Evolutionary conservation across 2,888 invertebrate genomes (phyloP).

Genomic region (Fragum whitleyi): DNA sequence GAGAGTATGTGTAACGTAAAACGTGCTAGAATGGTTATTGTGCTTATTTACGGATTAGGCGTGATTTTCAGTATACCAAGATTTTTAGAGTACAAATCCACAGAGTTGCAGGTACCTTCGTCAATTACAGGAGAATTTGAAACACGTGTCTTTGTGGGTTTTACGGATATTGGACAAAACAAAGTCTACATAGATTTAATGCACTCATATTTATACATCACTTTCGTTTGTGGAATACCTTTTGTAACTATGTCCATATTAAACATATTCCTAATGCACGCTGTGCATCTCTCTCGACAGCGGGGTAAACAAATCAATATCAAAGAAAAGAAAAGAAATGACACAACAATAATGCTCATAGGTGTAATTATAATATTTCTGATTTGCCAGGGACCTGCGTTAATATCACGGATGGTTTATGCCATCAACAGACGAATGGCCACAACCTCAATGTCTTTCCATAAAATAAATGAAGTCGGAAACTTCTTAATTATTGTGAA

Average conservation of each 20-base stretch:
- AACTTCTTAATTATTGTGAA: conserved; percentile 84
- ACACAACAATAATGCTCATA: conserved; percentile 85
- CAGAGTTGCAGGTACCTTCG: conserved; percentile 51
- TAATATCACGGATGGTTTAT: conserved; percentile 84
- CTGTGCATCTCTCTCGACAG: conserved; percentile 81
- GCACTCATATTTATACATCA: conserved; percentile 83
- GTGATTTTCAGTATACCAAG: conserved; percentile 82
- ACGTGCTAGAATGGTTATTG: conserved; percentile 80
- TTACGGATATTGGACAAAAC: conserved; percentile 79
- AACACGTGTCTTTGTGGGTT: conserved; percentile 60
- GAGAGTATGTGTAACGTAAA: conserved; percentile 81
- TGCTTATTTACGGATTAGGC: conserved; percentile 75
- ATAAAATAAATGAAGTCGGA: conserved; percentile 82
- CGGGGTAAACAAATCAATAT: conserved; percentile 82
- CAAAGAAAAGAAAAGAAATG: conserved; percentile 82
- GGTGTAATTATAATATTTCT: conserved; percentile 85
- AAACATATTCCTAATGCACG: conserved; percentile 83
- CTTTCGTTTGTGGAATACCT: conserved; percentile 83
- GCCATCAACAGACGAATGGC: conserved; percentile 74
- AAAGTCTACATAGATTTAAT: conserved; percentile 79
- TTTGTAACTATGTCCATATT: conserved; percentile 83
- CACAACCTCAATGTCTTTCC: conserved; percentile 66
- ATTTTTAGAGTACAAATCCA: conserved; percentile 82
- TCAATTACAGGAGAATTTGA: conserved; percentile 26
- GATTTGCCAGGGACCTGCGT: conserved; percentile 84